Base-by-base conservation (phyloP, 1,140 invertebrate species). In the Venustaconcha ellipsiformis region DNA sequence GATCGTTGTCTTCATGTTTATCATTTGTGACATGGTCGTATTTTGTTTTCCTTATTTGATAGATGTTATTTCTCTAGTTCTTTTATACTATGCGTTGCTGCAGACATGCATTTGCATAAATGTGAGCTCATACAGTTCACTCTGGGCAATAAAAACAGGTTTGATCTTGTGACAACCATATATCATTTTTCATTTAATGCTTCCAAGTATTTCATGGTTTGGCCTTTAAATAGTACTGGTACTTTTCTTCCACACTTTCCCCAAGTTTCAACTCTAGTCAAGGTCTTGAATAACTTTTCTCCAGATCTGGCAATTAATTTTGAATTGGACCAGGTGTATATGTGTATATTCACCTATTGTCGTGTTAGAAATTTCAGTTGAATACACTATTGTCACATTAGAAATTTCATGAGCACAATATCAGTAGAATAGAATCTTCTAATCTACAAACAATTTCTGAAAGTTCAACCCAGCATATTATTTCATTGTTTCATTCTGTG, bases 41-140 rank as follows among this genome's bases (percentile, higher is more conserved):
- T 78, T 68, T 30, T 82, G 81, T 55, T 80, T 82, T 68, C 78
- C 57, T 3, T 80, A 55, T 87, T 87, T 83, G 86, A 88, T 84
- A 88, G 87, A 80, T 87, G 62, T 74, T 20, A n/a, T 3, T 72
- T 57, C 48, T 79, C 57, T 8, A 75, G 80, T 2, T 60, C 8
- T 56, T 79, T 69, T 26, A 74, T 67, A 1, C 71, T 63, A 63
- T 70, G 73, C 14, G 17, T n/a, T 11, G 13, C 15, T 0, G 70
- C 67, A 67, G 67, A 70, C n/a, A 68, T 74, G 26, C 72, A 62
- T 1, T 60, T 48, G 48, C 78, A 67, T 4, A 80, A 6, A 55
- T 30, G 74, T 12, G 17, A 4, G 37, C 60, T 48, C 55, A 78
- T 68, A 17, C 65, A n/a, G 55, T 30, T 30, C 57, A 64, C 2